phyloP scores from a whole-genome alignment of 2,113 vertebrate species.

The Chrysochloris asiatica region DNA sequence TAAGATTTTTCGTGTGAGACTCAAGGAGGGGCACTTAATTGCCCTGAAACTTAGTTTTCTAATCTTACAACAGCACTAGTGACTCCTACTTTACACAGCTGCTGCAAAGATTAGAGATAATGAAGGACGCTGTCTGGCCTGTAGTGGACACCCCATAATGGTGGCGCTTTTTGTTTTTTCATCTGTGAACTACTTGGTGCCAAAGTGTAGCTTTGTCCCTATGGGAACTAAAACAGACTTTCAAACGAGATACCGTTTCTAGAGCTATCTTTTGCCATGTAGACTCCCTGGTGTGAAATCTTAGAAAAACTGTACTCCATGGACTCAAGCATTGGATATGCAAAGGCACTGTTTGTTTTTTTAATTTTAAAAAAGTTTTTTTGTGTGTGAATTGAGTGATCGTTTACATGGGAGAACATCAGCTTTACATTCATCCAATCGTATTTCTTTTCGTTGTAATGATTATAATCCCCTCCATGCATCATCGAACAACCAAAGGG shows the following conservation, averaged over 20 bases:
- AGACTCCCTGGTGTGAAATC: neutral
- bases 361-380: no score
- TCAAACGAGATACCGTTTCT: neutral
- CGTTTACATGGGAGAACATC: no score
- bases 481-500: no score
- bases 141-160: neutral
- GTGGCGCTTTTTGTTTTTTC: neutral
- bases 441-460: no score
- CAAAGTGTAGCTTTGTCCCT: neutral
- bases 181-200: neutral
- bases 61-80: conserved; percentile 35
- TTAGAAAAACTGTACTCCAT: conserved; percentile 5
- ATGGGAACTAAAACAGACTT: neutral
- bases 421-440: no score
- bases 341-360: neutral
- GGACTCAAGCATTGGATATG: neutral
- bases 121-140: neutral
- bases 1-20: conserved; percentile 5
- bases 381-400: no score
- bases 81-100: neutral
- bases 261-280: neutral
- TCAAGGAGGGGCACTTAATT: neutral
- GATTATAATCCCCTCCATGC: no score
- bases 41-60: conserved; percentile 12
- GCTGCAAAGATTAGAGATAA: neutral